Evolutionary conservation across 2,113 vertebrate genomes (phyloP), one percentile per base, ranked within the genome.

Genomic region (Romanogobio albipinnatus): DNA sequence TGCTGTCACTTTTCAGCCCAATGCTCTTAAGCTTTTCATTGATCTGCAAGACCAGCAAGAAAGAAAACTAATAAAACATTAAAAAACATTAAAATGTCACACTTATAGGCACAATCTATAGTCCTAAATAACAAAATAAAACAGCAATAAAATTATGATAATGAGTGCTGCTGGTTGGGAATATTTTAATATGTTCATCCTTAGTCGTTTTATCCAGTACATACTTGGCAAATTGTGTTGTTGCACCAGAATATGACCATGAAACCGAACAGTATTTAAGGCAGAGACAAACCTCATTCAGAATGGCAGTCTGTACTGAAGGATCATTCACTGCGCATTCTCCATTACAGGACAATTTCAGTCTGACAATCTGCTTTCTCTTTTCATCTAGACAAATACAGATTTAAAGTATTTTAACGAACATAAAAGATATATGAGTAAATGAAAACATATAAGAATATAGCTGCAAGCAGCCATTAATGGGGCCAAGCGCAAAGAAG

Each of bases 1-100:
- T 71, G 49, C 10, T 3, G 33, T 53, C 9, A 61, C 7, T 26
- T 36, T 43, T 5, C 26, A 53, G 6, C 9, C 19, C 53, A 15
- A 26, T 22, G 1, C 9, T 29, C 24, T 51, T 62, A 5, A 83
- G 22, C 33, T 71, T 61, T 17, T 86, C 45, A 45, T 24, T 19
- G 73, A 83, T 62, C 85, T 86, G n/a, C 11, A 86, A 49, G 13
- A 76, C 75, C 19, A 82, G 3, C 6, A 56, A 62, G 43, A 82
- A 15, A 33, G 2, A 84, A 62, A 62, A 47, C 0, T 53, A 75
- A 26, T 5, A 19, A 68, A 36, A 33, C 13, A 62, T 39, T 4
- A 39, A 39, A 33, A 39, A 39, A 36, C 4, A n/a, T n/a, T n/a
- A n/a, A n/a, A 2, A 36, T 36, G 36, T 39, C 36, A 39, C 4